phyloP scores from a whole-genome alignment of 2,797 vertebrate species.

The Sphenopsis melanotis region DNA sequence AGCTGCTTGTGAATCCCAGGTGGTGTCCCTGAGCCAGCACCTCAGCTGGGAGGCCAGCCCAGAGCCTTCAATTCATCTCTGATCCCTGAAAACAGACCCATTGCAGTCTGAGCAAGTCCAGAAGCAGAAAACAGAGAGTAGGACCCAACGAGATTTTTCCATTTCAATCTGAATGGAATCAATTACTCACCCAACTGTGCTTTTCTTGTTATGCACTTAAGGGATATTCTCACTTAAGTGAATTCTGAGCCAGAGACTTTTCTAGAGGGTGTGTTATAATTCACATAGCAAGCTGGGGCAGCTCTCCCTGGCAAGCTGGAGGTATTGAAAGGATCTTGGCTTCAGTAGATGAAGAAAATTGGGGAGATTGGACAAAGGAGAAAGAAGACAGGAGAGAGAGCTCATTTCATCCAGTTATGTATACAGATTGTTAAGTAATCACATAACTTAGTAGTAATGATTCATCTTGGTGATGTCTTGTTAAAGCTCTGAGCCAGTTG shows the following conservation, averaged over 20 bases:
- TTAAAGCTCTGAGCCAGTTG: conserved; percentile 14
- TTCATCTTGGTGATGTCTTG: conserved; percentile 26
- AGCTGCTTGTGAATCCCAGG: not conserved
- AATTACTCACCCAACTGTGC: not conserved
- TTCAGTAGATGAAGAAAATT: not conserved
- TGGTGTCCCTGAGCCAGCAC: not conserved
- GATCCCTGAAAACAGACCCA: not conserved
- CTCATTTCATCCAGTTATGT: conserved; percentile 24
- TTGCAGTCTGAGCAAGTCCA: not conserved
- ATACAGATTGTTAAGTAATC: conserved; percentile 13
- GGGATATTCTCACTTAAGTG: not conserved
- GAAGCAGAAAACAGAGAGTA: not conserved
- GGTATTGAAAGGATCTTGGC: conserved; percentile 31
- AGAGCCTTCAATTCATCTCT: not conserved
- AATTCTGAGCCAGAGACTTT: not conserved
- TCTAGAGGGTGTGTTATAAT: conserved; percentile 37
- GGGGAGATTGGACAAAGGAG: not conserved
- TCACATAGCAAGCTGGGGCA: conserved; percentile 41
- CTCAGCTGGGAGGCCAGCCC: not conserved
- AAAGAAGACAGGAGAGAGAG: not conserved
- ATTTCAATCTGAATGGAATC: not conserved
- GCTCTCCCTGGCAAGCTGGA: conserved; percentile 8
- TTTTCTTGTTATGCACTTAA: not conserved
- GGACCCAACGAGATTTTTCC: not conserved
- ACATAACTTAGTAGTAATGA: conserved; percentile 34